phyloP scores from a whole-genome alignment of 2,888 invertebrate genomes.

The Protula sp. region DNA sequence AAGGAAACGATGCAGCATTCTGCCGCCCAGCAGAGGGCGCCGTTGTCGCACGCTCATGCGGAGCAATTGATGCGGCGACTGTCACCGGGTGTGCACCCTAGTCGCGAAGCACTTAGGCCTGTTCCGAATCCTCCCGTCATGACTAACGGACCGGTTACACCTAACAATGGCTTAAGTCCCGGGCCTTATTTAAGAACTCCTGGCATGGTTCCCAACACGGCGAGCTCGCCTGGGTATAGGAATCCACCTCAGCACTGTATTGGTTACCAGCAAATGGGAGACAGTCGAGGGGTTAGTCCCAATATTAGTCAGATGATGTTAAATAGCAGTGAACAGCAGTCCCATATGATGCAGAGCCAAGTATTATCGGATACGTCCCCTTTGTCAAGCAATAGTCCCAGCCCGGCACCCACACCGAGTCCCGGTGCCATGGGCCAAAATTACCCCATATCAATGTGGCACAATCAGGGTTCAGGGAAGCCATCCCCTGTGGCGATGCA shows the following conservation, averaged over 20 bases:
- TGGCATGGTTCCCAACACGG: no score
- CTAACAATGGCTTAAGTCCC: slow-evolving; percentile 60
- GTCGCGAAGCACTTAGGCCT: no score
- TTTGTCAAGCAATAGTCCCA: slow-evolving; percentile 21
- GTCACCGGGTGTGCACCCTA: slow-evolving; percentile 63
- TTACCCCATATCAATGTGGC: background rate
- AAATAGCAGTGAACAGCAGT: background rate
- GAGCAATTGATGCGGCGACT: slow-evolving; percentile 71
- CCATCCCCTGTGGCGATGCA: slow-evolving; percentile 64
- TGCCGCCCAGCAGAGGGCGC: background rate
- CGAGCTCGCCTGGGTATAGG: slow-evolving; percentile 31
- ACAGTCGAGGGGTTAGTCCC: background rate
- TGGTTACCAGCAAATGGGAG: background rate
- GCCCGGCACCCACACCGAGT: slow-evolving; percentile 18
- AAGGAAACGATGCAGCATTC: slow-evolving; percentile 5
- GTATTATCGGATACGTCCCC: slow-evolving; percentile 10
- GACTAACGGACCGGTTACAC: slow-evolving; percentile 35
- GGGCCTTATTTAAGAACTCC: no score
- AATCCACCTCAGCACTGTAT: background rate
- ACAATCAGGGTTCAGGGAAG: background rate
- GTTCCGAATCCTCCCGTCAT: no score
- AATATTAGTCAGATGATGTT: background rate
- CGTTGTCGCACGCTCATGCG: slow-evolving; percentile 54
- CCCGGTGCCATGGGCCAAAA: background rate
- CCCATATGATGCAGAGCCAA: no score